Evolutionary conservation across 1,140 invertebrate genomes (phyloP), one percentile per base, ranked within the genome.

Genomic region (Xylocopa sonorina): DNA sequence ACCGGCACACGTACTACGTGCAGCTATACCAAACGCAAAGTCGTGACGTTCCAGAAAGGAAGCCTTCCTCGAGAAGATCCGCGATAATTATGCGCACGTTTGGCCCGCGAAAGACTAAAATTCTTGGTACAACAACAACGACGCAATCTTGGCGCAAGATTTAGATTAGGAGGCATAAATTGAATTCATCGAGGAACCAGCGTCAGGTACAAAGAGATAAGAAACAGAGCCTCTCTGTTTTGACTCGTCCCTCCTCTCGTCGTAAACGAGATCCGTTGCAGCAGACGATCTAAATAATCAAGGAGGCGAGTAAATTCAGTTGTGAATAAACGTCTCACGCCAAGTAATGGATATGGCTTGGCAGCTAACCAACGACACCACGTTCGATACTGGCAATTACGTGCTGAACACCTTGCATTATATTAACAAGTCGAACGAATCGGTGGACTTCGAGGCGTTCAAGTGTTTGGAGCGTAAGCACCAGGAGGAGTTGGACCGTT

Each of bases 391-490:
- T 21, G 80, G 50, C 16, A 90, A 90, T 80, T 86, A 87, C 64
- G 82, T 90, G 10, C 21, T 82, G 14, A 87, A 90, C 55, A 64
- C 80, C n/a, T 72, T 90, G n/a, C 78, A 89, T 10, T 86, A 88
- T 29, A 88, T 88, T 34, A 89, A 83, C 43, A 83, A 90, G n/a
- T 43, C 88, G 18, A 90, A 89, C 80, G 85, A 88, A 24, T 88
- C 88, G 10, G 38, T 80, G n/a, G 72, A 66, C 32, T 50, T 18
- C 0, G 81, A 88, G 55, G 87, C 84, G 29, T 27, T 87, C 16
- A 79, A 87, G 66, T 90, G 89, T 57, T 18, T 88, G 1, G 62
- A 80, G 18, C 60, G 62, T 0, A 72, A 83, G 46, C 66, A 87
- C 53, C 68, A 69, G 41, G 77, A 80, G 48, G 62, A 68, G 16